Evolutionary conservation across 2,888 invertebrate species (phyloP), one percentile per base, ranked within the genome.

Genomic region (Chrysolina oricalcia): DNA sequence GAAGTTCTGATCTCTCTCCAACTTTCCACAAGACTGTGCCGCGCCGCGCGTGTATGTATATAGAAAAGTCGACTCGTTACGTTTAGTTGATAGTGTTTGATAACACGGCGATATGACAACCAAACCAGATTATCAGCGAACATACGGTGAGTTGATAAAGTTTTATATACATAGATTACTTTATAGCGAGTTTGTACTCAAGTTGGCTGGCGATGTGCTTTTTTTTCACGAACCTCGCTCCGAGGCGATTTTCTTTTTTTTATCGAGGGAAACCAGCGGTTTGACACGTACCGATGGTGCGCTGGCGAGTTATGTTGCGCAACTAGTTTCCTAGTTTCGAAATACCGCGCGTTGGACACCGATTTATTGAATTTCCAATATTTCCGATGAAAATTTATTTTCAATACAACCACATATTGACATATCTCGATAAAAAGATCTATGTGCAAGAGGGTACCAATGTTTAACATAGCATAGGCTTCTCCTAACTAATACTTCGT

Each of bases 121-220:
- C 82, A 87, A 88, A 85, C 84, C 86, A 81, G 87, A 87, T 87
- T 88, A 88, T 87, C 88, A 88, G 81, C 86, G 87, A 83, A 80
- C 86, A 81, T 88, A 87, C 87, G 87, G 88, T 88, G 80, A 88
- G 88, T 87, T 83, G 87, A 87, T 87, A 87, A 87, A 84, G 84
- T 85, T 86, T 86, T 85, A 86, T 85, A 86, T 83, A 86, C 86
- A 85, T 85, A 86, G 86, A 87, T 87, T 87, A 86, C 82, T 84
- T 85, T 85, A 85, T 86, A 83, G 84, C 81, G 81, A 81, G 83
- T 82, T 68, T 79, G 72, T 78, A 75, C 69, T 78, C 73, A 74
- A 78, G 73, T 81, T 77, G 78, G 75, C 73, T 41, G 48, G 53
- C 53, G 71, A 75, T 73, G 75, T 75, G 72, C 69, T 74, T 76